Percentiles rank a stretch among this genome's conserved stretches.
phyloP scores from a whole-genome alignment of 2,113 vertebrate genomes.

The Rafetus swinhoei region DNA sequence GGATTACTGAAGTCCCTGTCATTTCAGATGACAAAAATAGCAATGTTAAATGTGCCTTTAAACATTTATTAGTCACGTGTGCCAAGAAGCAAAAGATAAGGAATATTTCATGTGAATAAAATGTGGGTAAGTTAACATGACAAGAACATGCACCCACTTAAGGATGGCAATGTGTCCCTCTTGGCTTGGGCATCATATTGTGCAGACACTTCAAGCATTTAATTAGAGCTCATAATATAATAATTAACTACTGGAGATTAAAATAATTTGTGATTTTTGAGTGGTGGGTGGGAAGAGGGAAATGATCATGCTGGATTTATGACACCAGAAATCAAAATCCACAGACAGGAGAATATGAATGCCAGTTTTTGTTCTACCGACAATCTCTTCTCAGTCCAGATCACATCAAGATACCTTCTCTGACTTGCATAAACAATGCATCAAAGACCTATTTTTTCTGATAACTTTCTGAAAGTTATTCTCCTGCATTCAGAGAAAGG shows the following conservation, averaged over 20 bases:
- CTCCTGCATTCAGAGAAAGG: not conserved
- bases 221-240: constrained; percentile 59
- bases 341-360: not conserved
- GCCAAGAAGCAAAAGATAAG: constrained; percentile 47
- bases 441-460: not conserved
- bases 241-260: constrained; percentile 55
- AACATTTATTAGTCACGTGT: constrained; percentile 65
- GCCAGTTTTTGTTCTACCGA: not conserved
- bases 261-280: constrained; percentile 41
- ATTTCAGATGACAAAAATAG: constrained; percentile 62
- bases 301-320: not conserved
- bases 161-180: constrained; percentile 51
- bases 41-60: constrained; percentile 50
- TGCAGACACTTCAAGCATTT: constrained; percentile 58
- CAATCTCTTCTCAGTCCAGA: not conserved
- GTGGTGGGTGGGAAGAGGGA: not conserved
- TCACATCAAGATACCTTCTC: not conserved
- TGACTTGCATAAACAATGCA: constrained; percentile 1
- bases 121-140: constrained; percentile 52
- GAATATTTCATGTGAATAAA: constrained; percentile 62
- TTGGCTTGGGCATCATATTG: constrained; percentile 54
- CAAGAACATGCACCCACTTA: constrained; percentile 55
- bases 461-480: not conserved
- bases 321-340: not conserved
- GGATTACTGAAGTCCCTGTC: constrained; percentile 48